Evolutionary conservation across 2,888 invertebrate species (phyloP), one percentile per base, ranked within the genome.

Genomic region (Catocala fraxini): DNA sequence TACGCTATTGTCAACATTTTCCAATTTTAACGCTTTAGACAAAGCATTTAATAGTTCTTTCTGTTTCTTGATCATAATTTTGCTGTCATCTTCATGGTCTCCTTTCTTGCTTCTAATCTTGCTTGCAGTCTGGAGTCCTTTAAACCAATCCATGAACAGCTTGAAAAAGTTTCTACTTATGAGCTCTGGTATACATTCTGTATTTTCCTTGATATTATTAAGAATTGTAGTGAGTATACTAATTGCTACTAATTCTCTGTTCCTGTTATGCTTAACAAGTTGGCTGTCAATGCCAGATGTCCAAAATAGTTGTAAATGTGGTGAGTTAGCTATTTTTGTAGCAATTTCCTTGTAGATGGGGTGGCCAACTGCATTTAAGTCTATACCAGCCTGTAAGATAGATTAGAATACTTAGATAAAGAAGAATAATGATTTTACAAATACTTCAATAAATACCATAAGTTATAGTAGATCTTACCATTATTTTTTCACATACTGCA

Each of bases 111-210:
- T 95, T 71, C 95, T 91, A 69, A 96, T 95, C 75, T 95, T 95
- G 60, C 94, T 94, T 51, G 95, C 95, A 45, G 93, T 95, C 77
- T 95, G 95, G 11, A 95, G 88, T 5, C 93, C 95, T 84, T 95
- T 95, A 68, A 96, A 95, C 89, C 95, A 95, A 64, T 95, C 95
- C 73, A 97, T 88, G 62, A 96, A 95, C 67, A 96, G 93, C 74
- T 95, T 95, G 51, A 97, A 91, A 75, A 96, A 96, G 77, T 96
- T 96, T 51, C 94, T 90, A 47, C 96, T 95, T 9, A 97, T 86
- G 15, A 97, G 80, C 10, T 94, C 89, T 0, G 96, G 95, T 68
- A 96, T 89, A 0, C 89, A 70, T 56, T 85, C 78, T 49, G 86
- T 81, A 77, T 94, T 95, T 42, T 95, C 91, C 35, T 90, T 80